Conservation (phyloP, 2,797 vertebrate genomes). For the Macroramphosus scolopax region DNA sequence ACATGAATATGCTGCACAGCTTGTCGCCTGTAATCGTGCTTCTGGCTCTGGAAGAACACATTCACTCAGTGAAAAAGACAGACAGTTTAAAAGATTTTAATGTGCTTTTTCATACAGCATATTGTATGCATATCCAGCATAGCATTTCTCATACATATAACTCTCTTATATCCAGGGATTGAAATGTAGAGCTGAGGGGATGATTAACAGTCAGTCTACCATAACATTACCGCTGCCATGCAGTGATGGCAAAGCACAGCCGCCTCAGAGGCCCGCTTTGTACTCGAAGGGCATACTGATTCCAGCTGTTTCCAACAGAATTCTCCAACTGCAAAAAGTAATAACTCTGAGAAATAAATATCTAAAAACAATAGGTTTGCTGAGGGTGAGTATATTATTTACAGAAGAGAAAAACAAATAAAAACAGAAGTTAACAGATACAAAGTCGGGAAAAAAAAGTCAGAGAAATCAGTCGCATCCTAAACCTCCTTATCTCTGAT, state of each 20-base stretch:
- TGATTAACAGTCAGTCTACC: slow-evolving; percentile 77
- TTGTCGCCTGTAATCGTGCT: slow-evolving; percentile 34
- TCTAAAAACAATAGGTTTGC: slow-evolving; percentile 69
- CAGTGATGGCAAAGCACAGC: slow-evolving; percentile 41
- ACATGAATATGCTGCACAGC: slow-evolving; percentile 35
- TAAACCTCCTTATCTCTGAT: slow-evolving; percentile 62
- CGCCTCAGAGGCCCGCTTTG: slow-evolving; percentile 42
- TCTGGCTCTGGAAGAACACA: slow-evolving; percentile 43
- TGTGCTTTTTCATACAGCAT: slow-evolving; percentile 80
- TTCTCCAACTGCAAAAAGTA: slow-evolving; percentile 64
- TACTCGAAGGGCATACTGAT: slow-evolving; percentile 44
- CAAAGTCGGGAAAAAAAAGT: slow-evolving; percentile 65
- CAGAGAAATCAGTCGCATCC: slow-evolving; percentile 49
- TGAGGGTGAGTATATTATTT: slow-evolving; percentile 74
- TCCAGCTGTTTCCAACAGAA: slow-evolving; percentile 54
- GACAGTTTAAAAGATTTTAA: slow-evolving; percentile 78
- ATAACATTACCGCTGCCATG: slow-evolving; percentile 59
- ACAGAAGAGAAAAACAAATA: slow-evolving; percentile 62
- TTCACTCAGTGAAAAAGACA: slow-evolving; percentile 58
- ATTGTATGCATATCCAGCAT: slow-evolving; percentile 79
- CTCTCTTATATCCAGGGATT: slow-evolving; percentile 69
- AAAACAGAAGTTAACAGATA: slow-evolving; percentile 68
- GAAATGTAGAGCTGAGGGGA: slow-evolving; percentile 67
- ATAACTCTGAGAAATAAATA: slow-evolving; percentile 68
- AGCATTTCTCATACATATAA: slow-evolving; percentile 79